Base-by-base conservation (phyloP, 1,140 invertebrate species). In the Carcinoscorpius rotundicauda region DNA sequence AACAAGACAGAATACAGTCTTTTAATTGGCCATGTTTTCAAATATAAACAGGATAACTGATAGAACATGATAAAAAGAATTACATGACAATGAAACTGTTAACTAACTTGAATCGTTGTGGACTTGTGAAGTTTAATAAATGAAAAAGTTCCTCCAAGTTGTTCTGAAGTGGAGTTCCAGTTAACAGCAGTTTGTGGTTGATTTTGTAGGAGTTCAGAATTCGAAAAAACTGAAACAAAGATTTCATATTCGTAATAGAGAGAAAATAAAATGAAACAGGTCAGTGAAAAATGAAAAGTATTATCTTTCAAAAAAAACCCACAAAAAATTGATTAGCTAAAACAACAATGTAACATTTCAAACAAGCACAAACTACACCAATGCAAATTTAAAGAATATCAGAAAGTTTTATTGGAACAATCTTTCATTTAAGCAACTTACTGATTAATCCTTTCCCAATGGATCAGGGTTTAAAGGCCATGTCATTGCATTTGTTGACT, bases 81-180 rank as follows among this genome's bases (percentile, higher is more conserved):
- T 2, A 29, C 29, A 29, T 29, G 29, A 29, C 29, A 29, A 29
- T 29, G 29, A 29, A 29, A 29, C 29, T 29, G 60, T 55, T 9
- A 52, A 76, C 75, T 75, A 73, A 82, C 80, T 77, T 76, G 75
- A 84, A 84, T 60, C 78, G 97, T 65, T 94, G 88, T 11, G 94
- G 88, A 72, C 89, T 93, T 65, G 99, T 83, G 81, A 99, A 99
- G 77, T 99, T 99, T 8, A 99, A 80, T 61, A 99, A 81, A 84
- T 99, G 97, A 82, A 99, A 99, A 74, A 99, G 81, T 81, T 99
- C 97, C 77, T 99, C 97, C 9, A 99, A 78, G 76, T 99, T 99
- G 74, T 99, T 99, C 80, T 99, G 97, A 52, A 99, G 77, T 0
- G 97, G 97, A 6, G 97, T 99, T 72, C 97, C 97, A 57, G 97